A percentile compares a stretch with the other conserved stretches of the same genome.
Evolutionary conservation across 2,888 invertebrate genomes (phyloP).

Genomic region (Catocala nupta): DNA sequence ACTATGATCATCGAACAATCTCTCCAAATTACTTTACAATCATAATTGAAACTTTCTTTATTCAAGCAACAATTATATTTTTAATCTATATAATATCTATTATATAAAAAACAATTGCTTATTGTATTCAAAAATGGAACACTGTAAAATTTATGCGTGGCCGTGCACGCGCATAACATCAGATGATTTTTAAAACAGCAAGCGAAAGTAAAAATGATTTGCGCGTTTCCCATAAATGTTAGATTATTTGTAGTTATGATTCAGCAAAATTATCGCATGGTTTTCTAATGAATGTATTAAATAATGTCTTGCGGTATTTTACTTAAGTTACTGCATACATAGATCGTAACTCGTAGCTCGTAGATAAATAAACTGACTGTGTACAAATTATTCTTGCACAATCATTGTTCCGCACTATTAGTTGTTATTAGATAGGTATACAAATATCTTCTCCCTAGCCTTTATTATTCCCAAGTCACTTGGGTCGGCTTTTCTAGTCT

Average conservation of each 20-base stretch:
- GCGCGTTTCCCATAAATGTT: slow-evolving; percentile 2
- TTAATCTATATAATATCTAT: slow-evolving; percentile 33
- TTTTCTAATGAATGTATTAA: no score
- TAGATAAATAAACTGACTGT: background rate
- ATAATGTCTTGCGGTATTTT: background rate
- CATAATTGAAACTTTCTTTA: slow-evolving; percentile 30
- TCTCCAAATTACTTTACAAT: slow-evolving; percentile 7
- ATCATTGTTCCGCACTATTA: no score
- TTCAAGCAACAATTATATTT: slow-evolving; percentile 26
- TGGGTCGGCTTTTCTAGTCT: no score
- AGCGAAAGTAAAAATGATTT: slow-evolving; percentile 33
- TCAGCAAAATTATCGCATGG: background rate
- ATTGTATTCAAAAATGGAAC: slow-evolving; percentile 26
- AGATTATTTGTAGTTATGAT: slow-evolving; percentile 3
- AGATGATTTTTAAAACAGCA: slow-evolving; percentile 14
- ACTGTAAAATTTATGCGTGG: slow-evolving; percentile 19
- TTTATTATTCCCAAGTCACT: no score
- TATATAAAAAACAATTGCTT: slow-evolving; percentile 33
- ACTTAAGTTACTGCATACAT: no score
- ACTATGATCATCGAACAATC: background rate
- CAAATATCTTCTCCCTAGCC: no score
- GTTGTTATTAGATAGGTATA: no score
- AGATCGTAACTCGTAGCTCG: background rate
- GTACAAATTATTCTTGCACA: no score
- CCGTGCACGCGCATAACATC: slow-evolving; percentile 12